phyloP scores from a whole-genome alignment of 2,113 vertebrate species.

The Aptenodytes patagonicus region DNA sequence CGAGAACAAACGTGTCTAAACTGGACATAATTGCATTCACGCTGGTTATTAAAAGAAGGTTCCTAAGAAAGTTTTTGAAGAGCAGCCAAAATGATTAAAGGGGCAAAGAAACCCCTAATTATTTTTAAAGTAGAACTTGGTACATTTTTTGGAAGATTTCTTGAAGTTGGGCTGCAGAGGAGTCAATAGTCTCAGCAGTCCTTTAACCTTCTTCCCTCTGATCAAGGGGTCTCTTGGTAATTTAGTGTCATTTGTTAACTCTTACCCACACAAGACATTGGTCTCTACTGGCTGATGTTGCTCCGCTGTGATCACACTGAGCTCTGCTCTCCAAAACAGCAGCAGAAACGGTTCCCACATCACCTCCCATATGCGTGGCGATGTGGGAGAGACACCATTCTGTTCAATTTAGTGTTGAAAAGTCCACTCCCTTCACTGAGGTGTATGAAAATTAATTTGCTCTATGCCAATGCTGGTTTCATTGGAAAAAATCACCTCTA shows the following conservation, averaged over 20 bases:
- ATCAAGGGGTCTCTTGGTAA: not conserved
- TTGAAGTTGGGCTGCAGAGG: not conserved
- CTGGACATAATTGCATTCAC: not conserved
- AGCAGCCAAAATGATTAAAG: not conserved
- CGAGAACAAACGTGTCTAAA: not conserved
- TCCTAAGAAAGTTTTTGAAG: not conserved
- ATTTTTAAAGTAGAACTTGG: not conserved
- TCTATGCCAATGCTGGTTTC: not conserved
- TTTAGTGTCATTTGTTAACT: not conserved
- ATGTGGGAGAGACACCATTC: not conserved
- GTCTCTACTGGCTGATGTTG: not conserved
- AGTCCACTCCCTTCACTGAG: not conserved
- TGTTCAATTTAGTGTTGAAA: not conserved
- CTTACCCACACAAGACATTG: not conserved
- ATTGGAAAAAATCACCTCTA: not conserved
- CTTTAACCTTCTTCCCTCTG: not conserved
- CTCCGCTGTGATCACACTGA: not conserved
- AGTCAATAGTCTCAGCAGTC: not conserved
- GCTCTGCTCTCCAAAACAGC: not conserved
- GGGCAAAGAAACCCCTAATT: not conserved
- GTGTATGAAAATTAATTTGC: not conserved
- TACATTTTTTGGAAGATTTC: not conserved
- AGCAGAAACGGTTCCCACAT: not conserved
- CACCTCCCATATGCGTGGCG: not conserved
- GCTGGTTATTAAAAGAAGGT: not conserved